Evolutionary conservation across 2,888 invertebrate genomes (phyloP).

Genomic region (Masnerella sp.): DNA sequence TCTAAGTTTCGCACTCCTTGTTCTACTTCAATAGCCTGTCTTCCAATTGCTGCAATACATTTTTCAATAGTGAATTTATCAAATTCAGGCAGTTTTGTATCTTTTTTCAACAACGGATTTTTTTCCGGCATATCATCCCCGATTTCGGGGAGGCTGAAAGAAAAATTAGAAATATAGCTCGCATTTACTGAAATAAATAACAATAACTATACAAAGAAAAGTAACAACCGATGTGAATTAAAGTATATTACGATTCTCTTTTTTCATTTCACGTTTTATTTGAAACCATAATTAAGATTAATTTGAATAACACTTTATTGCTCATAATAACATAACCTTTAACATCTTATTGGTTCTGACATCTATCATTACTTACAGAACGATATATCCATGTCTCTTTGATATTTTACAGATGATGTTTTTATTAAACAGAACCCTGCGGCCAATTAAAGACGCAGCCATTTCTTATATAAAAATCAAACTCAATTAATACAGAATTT

Average conservation of each 20-base stretch:
- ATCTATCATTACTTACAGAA: slow-evolving; percentile 81
- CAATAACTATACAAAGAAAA: not conserved
- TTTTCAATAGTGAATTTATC: slow-evolving; percentile 89
- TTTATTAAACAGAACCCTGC: slow-evolving; percentile 69
- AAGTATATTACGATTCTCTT: not conserved
- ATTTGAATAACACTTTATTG: slow-evolving; percentile 11
- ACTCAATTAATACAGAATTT: not conserved
- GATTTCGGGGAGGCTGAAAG: slow-evolving; percentile 87
- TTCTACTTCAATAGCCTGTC: slow-evolving; percentile 89
- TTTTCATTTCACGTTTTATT: not conserved
- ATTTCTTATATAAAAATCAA: slow-evolving; percentile 61
- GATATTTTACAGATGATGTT: slow-evolving; percentile 69
- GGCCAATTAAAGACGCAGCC: slow-evolving; percentile 75
- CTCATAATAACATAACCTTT: slow-evolving; percentile 33
- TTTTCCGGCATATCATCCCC: slow-evolving; percentile 89
- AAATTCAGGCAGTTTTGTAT: slow-evolving; percentile 87
- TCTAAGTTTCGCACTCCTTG: slow-evolving; percentile 85
- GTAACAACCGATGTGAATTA: not conserved
- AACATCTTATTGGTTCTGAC: slow-evolving; percentile 2
- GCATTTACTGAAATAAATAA: slow-evolving; percentile 8
- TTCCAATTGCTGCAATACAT: slow-evolving; percentile 90
- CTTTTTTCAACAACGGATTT: slow-evolving; percentile 85
- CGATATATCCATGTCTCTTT: slow-evolving; percentile 83
- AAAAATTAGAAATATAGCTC: too few relatives aligned
- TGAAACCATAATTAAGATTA: not conserved